phyloP scores from a whole-genome alignment of 2,797 vertebrate species.

The Eutrigla gurnardus region DNA sequence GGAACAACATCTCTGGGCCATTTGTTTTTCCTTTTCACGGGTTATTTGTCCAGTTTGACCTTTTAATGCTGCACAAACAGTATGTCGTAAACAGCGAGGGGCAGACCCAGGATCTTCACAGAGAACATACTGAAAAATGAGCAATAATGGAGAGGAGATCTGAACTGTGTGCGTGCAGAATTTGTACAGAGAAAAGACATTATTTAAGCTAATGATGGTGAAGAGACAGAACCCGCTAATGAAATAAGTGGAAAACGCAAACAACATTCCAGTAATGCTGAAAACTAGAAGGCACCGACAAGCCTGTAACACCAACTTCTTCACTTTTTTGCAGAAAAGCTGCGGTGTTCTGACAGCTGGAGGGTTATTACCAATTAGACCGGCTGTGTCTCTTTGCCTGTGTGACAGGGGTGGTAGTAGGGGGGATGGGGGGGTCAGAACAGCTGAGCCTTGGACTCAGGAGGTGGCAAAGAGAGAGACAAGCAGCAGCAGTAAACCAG shows the following conservation, averaged over 20 bases:
- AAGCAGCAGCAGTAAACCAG: conserved; percentile 31
- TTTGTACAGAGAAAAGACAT: background rate
- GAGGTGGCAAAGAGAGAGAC: conserved; percentile 39
- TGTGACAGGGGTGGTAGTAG: conserved; percentile 4
- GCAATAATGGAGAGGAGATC: conserved; percentile 9
- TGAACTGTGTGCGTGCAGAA: background rate
- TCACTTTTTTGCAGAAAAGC: conserved; percentile 17
- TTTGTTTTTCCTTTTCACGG: conserved; percentile 63
- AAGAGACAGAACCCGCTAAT: background rate
- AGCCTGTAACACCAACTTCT: background rate
- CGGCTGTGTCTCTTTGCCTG: conserved; percentile 33
- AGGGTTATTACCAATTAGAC: conserved; percentile 57
- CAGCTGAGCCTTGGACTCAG: conserved; percentile 55
- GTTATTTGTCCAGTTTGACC: conserved; percentile 72
- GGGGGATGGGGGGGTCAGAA: background rate
- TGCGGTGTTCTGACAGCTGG: conserved; percentile 49
- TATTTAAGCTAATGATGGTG: background rate
- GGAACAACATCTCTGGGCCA: conserved; percentile 54
- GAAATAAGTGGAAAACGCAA: conserved; percentile 1
- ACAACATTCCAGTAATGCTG: background rate
- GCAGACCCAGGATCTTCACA: conserved; percentile 16
- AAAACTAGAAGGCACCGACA: background rate
- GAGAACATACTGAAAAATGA: conserved; percentile 15
- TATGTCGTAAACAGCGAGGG: conserved; percentile 47
- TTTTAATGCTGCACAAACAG: conserved; percentile 65